Percentiles rank a stretch among this genome's conserved stretches.
Evolutionary conservation across 2,113 vertebrate species (phyloP).

Genomic region (Syngnathus typhle): DNA sequence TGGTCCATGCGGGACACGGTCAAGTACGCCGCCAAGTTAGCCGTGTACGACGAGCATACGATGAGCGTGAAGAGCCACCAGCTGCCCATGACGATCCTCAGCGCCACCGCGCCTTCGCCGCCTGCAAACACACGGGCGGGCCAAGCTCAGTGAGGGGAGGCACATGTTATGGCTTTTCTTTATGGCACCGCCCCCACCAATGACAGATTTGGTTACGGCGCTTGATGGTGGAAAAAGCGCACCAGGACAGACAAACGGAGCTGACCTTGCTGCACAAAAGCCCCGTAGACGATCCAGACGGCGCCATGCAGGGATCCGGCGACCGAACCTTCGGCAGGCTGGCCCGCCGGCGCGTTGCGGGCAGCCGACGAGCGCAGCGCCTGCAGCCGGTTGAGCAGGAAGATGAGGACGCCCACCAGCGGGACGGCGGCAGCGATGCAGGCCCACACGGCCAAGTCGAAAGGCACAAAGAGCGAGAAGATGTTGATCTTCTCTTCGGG

Average conservation of each 20-base stretch:
- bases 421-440: constrained; percentile 92
- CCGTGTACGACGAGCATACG: constrained; percentile 96
- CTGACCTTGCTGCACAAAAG: constrained; percentile 94
- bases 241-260: too few relatives aligned
- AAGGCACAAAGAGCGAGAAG: constrained; percentile 93
- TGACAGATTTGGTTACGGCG: too few relatives aligned
- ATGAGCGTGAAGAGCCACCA: constrained; percentile 99
- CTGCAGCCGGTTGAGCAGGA: constrained; percentile 91
- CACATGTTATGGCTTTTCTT: too few relatives aligned
- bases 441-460: constrained; percentile 95
- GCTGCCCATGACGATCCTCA: constrained; percentile 96
- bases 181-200: too few relatives aligned
- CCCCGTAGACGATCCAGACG: constrained; percentile 95
- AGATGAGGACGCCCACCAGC: constrained; percentile 89
- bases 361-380: constrained; percentile 66
- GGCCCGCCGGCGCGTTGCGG: constrained; percentile 66
- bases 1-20: constrained; percentile 77
- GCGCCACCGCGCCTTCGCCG: constrained; percentile 81
- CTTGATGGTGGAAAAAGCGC: too few relatives aligned
- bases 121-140: constrained; percentile 62
- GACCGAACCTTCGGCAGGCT: constrained; percentile 64
- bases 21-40: constrained; percentile 92
- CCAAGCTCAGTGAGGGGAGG: too few relatives aligned
- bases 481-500: constrained; percentile 96
- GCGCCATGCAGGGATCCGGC: constrained; percentile 87